Percentiles rank a stretch among this genome's conserved stretches.
Evolutionary conservation across 2,888 invertebrate species (phyloP).

Genomic region (Troglohyphantes excavatus): DNA sequence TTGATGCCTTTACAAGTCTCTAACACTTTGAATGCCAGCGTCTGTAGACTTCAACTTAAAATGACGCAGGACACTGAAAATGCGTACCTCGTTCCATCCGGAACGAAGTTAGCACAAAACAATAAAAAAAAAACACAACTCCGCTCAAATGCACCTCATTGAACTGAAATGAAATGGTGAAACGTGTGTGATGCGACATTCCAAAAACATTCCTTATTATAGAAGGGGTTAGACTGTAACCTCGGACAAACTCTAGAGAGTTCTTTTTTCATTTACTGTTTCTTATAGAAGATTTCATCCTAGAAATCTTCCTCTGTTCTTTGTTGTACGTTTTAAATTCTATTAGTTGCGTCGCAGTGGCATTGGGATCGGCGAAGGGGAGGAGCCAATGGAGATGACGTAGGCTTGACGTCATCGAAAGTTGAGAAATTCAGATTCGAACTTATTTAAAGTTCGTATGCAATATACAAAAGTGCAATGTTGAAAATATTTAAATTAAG

Average conservation of each 20-base stretch:
- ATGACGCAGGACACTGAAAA: neutral
- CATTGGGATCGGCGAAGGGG: constrained; percentile 6
- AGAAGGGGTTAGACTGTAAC: neutral
- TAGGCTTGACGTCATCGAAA: neutral
- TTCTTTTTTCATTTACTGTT: neutral
- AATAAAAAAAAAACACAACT: neutral
- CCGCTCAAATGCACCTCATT: neutral
- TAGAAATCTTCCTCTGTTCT: constrained; percentile 22
- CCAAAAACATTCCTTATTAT: constrained; percentile 34
- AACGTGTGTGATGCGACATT: constrained; percentile 43
- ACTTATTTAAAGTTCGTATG: neutral
- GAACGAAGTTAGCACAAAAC: constrained; percentile 35
- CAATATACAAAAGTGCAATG: no score
- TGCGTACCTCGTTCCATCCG: constrained; percentile 1
- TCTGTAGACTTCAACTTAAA: constrained; percentile 15
- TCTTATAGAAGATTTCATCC: neutral
- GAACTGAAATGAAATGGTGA: constrained; percentile 40
- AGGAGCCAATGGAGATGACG: constrained; percentile 37
- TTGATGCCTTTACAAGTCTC: neutral
- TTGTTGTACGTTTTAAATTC: constrained; percentile 60
- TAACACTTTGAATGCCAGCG: neutral
- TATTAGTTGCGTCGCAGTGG: constrained; percentile 53
- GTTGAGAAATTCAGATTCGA: neutral
- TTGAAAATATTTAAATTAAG: no score
- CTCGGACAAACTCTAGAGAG: neutral